Base-by-base conservation (phyloP, 2,113 vertebrate species). In the Perca flavescens region DNA sequence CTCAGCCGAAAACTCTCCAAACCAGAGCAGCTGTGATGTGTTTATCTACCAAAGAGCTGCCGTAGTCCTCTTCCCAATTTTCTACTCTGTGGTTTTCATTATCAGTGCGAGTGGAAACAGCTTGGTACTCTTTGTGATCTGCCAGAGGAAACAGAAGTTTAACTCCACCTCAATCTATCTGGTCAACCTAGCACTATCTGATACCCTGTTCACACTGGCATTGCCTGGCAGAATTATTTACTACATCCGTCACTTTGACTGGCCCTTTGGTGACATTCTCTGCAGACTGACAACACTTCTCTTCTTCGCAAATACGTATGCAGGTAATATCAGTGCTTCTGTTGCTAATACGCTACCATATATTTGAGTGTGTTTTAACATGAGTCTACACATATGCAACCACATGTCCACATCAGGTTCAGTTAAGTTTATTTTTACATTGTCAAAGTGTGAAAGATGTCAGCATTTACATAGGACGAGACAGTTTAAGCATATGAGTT, bases 81-180 rank as follows among this genome's bases (percentile, higher is more conserved):
- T 97, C 90, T 97, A 96, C 88, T 89, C 73, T 0, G 31, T 84
- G 43, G 86, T 98, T 65, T 93, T 97, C 79, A 49, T 96, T 36
- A 90, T 96, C 0, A 95, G 96, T 0, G 76, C 93, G 34, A 96
- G 91, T 0, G 96, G 96, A 70, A 97, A 97, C 85, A 76, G 93
- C 74, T 85, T 97, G 66, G 96, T 97, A 17, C 95, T 97, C 68
- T 93, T 80, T 71, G 94, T 97, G 43, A 95, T 94, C 58, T 95
- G 92, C 80, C 95, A 95, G 83, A 94, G 89, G 77, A 95, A 94
- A 74, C 93, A 94, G 86, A 97, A 97, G 85, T 91, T 95, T 84
- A 98, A 97, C 91, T 97, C 96, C 56, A 96, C 96, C 0, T 86
- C 93, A 0, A 79, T 97, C 74, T 97, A 96, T 88, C 86, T 97